Conservation (phyloP, 2,797 vertebrate species). For the Tachyglossus aculeatus region DNA sequence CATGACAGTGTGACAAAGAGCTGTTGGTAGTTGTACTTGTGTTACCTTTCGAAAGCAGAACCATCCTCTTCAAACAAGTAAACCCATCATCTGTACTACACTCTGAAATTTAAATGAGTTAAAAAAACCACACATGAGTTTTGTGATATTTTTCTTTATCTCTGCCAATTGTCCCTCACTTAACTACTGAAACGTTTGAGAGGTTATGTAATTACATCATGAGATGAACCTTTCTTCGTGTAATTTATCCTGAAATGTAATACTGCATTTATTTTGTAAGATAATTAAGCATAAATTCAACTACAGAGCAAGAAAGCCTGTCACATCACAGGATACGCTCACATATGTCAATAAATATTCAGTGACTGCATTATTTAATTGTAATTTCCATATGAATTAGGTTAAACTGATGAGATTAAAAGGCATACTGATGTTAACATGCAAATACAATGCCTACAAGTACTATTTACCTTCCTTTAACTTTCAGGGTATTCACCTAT, state of each 20-base stretch:
- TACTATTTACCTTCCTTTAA: neutral
- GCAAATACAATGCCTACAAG: neutral
- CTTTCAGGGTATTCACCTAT: conserved; percentile 23
- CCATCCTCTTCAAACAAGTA: neutral
- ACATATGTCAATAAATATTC: neutral
- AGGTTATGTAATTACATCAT: neutral
- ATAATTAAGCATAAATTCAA: neutral
- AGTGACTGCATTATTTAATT: neutral
- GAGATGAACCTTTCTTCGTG: neutral
- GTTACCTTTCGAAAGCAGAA: conserved; percentile 1
- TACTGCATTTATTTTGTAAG: neutral
- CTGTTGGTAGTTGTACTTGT: neutral
- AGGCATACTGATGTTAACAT: neutral
- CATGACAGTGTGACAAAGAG: neutral
- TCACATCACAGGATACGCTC: too few relatives aligned
- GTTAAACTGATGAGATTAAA: neutral
- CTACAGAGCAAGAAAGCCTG: too few relatives aligned
- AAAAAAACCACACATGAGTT: neutral
- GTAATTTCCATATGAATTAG: neutral
- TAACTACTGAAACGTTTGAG: neutral
- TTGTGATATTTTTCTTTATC: neutral
- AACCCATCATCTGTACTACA: neutral
- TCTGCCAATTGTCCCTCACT: neutral
- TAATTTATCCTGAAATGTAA: neutral
- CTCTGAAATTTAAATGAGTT: neutral